Base-by-base conservation (phyloP, 2,113 vertebrate species). In the Copsychus sechellarum region DNA sequence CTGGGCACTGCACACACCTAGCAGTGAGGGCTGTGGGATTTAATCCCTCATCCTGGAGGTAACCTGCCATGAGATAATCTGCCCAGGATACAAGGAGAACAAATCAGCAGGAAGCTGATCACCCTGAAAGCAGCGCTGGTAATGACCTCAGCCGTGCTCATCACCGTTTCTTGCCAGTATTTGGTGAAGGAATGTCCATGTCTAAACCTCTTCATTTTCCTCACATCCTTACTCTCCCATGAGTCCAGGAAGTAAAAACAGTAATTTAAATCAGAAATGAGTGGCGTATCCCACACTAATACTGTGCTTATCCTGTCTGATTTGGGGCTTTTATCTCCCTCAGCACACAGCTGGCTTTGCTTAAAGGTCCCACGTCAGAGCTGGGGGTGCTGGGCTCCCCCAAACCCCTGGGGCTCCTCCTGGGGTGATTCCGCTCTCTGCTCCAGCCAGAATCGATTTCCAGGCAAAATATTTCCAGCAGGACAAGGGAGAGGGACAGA, bases 341-440 rank as follows among this genome's bases (percentile, higher is more conserved):
- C 93, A 45, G 93, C 95, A 73, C 96, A 95, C 98, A 98, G 98
- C 98, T 99, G 98, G 98, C 97, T 98, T 95, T 96, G 95, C 97
- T 99, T 98, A 99, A 94, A 90, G 58, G 89, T 96, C 91, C 96
- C 98, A 96, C 93, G 96, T 98, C 93, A 97, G 93, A 97, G 97
- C 97, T 96, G 96, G n/a, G 73, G 91, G 96, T 29, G 86, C 93
- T 72, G 78, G 93, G 93, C 94, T 94, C 94, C 92, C 96, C 89
- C 94, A 69, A 70, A 88, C 60, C 54, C 81, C 45, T 10, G 17
- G 28, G 25, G 85, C 91, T 56, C 81, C 92, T 86, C 69, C 11
- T 0, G 4, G 81, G 73, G 84, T n/a, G 57, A 65, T 72, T 65
- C 28, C 0, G 1, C 83, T 76, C 57, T 5, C 45, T 53, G 72